These are phyloP conservation scores for Nipponacmea schrenckii DNA, from an alignment of 2,888 invertebrate genomes.

Conservation along the genomic window DNA sequence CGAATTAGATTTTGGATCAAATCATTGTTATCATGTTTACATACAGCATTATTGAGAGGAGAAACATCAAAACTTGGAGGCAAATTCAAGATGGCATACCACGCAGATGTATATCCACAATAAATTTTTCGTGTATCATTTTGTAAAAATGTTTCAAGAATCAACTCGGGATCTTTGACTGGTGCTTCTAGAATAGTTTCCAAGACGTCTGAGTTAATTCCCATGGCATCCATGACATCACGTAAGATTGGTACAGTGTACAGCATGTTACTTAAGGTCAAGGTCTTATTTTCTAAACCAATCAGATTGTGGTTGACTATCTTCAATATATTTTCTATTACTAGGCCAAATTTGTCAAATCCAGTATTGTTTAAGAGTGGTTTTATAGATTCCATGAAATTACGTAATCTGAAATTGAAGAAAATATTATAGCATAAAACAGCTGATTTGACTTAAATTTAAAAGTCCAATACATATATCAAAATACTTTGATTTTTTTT, in stretches of 20 bases:
- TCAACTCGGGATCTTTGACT: constrained; percentile 30
- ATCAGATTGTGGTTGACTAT: constrained; percentile 34
- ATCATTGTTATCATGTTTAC: constrained; percentile 25
- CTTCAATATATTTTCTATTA: constrained; percentile 33
- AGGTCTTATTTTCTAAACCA: constrained; percentile 26
- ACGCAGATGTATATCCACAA: constrained; percentile 24
- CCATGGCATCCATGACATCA: constrained; percentile 32
- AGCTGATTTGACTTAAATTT: no score
- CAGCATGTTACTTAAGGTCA: constrained; percentile 34
- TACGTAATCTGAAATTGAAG: constrained; percentile 21
- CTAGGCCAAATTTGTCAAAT: constrained; percentile 28
- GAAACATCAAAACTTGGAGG: constrained; percentile 29
- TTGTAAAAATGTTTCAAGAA: constrained; percentile 29
- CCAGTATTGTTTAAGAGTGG: constrained; percentile 30
- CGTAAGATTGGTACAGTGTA: constrained; percentile 31
- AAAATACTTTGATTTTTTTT: no score
- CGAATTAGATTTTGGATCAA: constrained; percentile 22
- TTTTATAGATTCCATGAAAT: constrained; percentile 18
- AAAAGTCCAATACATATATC: no score
- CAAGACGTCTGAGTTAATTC: constrained; percentile 30
- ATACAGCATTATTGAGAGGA: constrained; percentile 30
- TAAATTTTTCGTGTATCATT: constrained; percentile 17
- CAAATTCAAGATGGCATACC: constrained; percentile 27
- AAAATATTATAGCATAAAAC: no score
- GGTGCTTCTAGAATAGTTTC: constrained; percentile 33